Percentiles rank a stretch among this genome's conserved stretches.
These are phyloP conservation scores for Anthopleura xanthogrammica DNA, from an alignment of 92 coral and sea anemone species.

Conservation along the genomic window DNA sequence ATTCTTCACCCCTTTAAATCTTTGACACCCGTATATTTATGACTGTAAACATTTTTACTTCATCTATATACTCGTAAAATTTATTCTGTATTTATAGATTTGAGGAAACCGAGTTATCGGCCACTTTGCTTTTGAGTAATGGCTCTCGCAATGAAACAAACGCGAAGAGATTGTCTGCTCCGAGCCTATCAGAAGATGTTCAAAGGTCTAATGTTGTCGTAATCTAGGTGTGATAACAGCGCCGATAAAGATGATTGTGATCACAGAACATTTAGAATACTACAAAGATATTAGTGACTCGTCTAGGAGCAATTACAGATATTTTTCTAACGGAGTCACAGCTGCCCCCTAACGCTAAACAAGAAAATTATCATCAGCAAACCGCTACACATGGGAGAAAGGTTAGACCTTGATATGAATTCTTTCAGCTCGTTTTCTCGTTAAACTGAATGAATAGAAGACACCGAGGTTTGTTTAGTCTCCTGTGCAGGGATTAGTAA, in stretches of 20 bases:
- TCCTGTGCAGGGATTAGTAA: conserved; percentile 16
- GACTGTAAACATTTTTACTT: neutral
- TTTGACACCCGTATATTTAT: neutral
- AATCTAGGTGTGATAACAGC: conserved; percentile 25
- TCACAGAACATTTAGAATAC: conserved; percentile 20
- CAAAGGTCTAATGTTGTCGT: conserved; percentile 11
- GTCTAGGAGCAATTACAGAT: conserved; percentile 29
- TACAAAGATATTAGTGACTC: conserved; percentile 7
- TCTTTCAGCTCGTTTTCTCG: conserved; percentile 22
- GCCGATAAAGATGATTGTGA: conserved; percentile 11
- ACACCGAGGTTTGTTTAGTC: conserved; percentile 11
- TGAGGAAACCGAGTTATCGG: neutral
- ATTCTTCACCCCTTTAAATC: neutral
- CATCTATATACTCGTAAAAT: neutral
- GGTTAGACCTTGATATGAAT: conserved; percentile 8
- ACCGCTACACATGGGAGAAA: conserved; percentile 16
- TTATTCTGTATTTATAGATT: neutral
- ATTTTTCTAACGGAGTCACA: conserved; percentile 11
- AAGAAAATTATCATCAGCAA: conserved; percentile 17
- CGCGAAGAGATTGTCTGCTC: neutral
- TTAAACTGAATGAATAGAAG: conserved; percentile 2
- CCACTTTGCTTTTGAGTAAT: neutral
- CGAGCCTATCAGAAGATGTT: neutral
- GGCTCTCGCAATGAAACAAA: neutral
- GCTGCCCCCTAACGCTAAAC: conserved; percentile 9